A percentile compares a stretch with the other conserved stretches of the same genome.
Evolutionary conservation across 2,113 vertebrate genomes (phyloP).

Genomic region (Sclerurus mexicanus): DNA sequence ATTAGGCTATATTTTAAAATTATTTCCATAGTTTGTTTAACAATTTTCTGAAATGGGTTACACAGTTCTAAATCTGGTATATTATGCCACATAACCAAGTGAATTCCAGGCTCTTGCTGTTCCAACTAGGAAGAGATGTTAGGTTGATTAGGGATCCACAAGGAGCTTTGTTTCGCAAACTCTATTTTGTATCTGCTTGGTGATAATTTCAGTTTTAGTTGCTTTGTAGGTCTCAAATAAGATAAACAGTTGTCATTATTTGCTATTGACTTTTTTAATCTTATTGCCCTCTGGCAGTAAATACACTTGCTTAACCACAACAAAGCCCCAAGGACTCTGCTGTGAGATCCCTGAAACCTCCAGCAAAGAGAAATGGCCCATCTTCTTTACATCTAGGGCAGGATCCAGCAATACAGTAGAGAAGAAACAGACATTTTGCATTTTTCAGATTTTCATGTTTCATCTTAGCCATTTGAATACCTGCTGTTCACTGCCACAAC

Average conservation of each 20-base stretch:
- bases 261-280: constrained; percentile 3
- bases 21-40: neutral
- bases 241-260: neutral
- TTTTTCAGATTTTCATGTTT: neutral
- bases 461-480: neutral
- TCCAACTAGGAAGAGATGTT: neutral
- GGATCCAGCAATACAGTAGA: neutral
- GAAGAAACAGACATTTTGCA: neutral
- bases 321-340: neutral
- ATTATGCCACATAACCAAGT: neutral
- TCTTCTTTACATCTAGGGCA: neutral
- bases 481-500: neutral
- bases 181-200: neutral
- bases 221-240: neutral
- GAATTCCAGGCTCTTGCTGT: neutral
- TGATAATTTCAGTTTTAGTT: neutral
- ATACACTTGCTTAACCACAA: neutral
- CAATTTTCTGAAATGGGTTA: neutral
- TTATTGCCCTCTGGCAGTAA: neutral
- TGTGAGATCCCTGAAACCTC: neutral
- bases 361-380: neutral
- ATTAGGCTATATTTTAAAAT: neutral
- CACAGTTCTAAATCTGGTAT: neutral
- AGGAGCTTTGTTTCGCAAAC: neutral
- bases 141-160: neutral